phyloP scores from a whole-genome alignment of 2,113 vertebrate genomes.

The Callaeas wilsoni region DNA sequence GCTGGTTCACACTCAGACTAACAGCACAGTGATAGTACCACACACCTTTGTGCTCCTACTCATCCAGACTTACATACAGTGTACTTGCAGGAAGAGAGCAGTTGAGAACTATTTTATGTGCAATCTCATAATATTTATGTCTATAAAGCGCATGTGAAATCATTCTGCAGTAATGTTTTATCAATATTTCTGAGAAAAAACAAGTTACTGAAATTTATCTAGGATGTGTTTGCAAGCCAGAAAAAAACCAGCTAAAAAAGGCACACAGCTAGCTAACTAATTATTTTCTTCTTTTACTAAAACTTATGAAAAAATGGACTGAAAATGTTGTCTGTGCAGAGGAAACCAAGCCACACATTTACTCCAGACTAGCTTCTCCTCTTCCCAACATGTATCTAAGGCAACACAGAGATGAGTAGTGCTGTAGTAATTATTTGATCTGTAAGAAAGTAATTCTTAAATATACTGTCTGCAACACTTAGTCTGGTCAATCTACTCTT shows the following conservation, averaged over 20 bases:
- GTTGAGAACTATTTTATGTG: accelerated
- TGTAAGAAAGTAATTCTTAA: neutral
- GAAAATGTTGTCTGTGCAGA: neutral
- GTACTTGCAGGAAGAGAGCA: neutral
- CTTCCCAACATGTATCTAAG: neutral
- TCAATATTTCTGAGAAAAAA: neutral
- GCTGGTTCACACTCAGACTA: neutral
- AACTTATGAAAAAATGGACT: neutral
- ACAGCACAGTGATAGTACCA: neutral
- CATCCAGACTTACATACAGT: neutral
- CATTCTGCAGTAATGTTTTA: neutral
- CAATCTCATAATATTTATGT: neutral
- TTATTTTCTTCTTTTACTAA: neutral
- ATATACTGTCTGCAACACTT: neutral
- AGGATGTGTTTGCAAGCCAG: neutral
- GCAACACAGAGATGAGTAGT: neutral
- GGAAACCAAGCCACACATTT: neutral
- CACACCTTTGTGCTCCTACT: neutral
- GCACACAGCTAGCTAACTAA: neutral
- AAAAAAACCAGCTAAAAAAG: neutral
- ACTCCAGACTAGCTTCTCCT: neutral
- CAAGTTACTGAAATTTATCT: neutral
- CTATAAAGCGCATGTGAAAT: neutral
- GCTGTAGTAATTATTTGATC: neutral
- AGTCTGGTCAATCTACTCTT: neutral